Percentiles rank a stretch among this genome's conserved stretches.
These are phyloP conservation scores for Esperia sulphurella DNA, from an alignment of 2,888 invertebrate species.

Conservation along the genomic window DNA sequence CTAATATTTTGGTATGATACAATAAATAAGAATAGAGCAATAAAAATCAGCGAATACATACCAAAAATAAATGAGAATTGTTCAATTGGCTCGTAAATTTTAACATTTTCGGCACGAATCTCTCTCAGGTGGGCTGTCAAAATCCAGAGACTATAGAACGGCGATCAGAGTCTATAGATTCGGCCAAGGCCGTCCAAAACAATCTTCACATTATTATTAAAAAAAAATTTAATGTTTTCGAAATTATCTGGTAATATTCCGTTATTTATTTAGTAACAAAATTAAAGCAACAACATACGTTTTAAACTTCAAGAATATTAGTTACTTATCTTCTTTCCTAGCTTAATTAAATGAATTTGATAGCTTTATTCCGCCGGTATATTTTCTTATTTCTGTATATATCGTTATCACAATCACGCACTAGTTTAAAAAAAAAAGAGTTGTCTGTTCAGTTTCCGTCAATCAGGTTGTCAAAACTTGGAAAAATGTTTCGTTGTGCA, in stretches of 20 bases:
- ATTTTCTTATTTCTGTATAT: too few relatives aligned
- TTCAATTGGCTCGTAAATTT: conserved; percentile 66
- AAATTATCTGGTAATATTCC: too few relatives aligned
- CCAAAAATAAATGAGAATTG: conserved; percentile 64
- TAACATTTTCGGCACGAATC: conserved; percentile 71
- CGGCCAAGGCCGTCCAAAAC: not conserved
- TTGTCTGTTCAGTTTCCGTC: not conserved
- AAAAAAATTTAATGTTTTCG: too few relatives aligned
- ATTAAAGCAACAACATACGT: too few relatives aligned
- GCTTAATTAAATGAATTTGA: too few relatives aligned
- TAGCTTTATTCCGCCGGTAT: too few relatives aligned
- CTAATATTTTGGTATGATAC: not conserved
- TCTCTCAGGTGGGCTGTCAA: conserved; percentile 63
- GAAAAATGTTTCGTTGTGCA: conserved; percentile 52
- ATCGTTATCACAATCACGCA: too few relatives aligned
- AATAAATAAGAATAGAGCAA: not conserved
- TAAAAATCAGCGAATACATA: conserved; percentile 32
- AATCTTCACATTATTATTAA: not conserved
- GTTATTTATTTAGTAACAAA: too few relatives aligned
- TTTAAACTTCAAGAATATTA: too few relatives aligned
- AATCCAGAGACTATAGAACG: conserved; percentile 47
- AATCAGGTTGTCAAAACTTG: too few relatives aligned
- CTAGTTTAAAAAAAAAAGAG: too few relatives aligned
- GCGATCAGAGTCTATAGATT: conserved; percentile 2
- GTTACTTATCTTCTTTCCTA: too few relatives aligned